Base-by-base conservation (phyloP, 64 coral and sea anemone species). In the Hydrozoanthus tunicans region DNA sequence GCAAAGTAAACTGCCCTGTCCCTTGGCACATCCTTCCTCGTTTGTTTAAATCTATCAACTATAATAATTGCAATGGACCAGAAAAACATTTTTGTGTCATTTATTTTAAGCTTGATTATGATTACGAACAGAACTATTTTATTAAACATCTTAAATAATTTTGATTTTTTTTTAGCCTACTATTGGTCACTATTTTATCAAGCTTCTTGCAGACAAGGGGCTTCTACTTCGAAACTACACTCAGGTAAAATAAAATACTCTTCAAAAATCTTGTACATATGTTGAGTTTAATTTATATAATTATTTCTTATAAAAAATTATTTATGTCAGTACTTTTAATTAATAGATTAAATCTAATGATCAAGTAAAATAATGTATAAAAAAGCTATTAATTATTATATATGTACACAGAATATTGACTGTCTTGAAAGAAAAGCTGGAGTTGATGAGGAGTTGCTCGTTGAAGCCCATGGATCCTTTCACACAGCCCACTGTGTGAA, bases 401-500 rank as follows among this genome's bases (percentile, higher is more conserved):
- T 61, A 11, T 56, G 11, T 83, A 6, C 8, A 56, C 73, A 99
- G 97, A 99, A 99, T 77, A 92, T 99, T 70, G 97, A 99, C 86
- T 94, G 94, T 5, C 89, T 99, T 5, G 97, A 99, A 60, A 93
- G 94, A 67, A 93, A 92, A 77, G 79, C 97, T 76, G 97, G 97
- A 17, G 43, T 99, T 17, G 77, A 90, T 51, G 90, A 73, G 25
- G 94, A 99, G 63, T 27, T 84, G 17, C 66, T 99, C 64, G 85
- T 99, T 63, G 94, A 99, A 85, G 97, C 97, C 64, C 97, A 99
- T 88, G 97, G 97, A 17, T 91, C 97, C 62, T 99, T 96, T 74
- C 90, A 99, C 20, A 96, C 92, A 83, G 94, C 94, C 7, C 97
- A 96, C 53, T 99, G 97, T 66, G 11, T 94, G 14, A 66, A 81